Base-by-base conservation (phyloP, 2,113 vertebrate genomes). In the Cettia cetti region DNA sequence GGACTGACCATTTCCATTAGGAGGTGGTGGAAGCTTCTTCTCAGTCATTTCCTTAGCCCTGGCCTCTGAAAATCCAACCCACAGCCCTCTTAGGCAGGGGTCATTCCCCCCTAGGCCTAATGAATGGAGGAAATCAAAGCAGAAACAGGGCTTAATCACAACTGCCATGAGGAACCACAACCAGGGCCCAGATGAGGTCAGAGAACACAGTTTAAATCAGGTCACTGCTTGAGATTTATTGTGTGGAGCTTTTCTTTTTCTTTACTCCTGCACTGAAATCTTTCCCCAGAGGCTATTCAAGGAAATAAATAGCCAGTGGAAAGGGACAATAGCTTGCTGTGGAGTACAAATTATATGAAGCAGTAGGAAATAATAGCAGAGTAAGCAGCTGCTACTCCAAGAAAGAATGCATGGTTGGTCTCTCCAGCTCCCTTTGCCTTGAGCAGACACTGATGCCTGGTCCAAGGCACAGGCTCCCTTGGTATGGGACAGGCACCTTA, bases 241-340 rank as follows among this genome's bases (percentile, higher is more conserved):
- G 90, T 93, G 79, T 86, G 77, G 64, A 80, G 76, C 89, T 93
- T 86, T 93, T 91, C 71, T 92, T 92, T 95, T 92, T 94, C 94
- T 94, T 94, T 78, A 71, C 89, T 94, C 85, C 53, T 0, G 31
- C 79, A 85, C 88, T 83, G 88, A 97, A 96, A 96, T 96, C 82
- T 87, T 96, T 96, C 94, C 94, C 94, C 82, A 90, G 96, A 96
- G 96, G 93, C 95, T 97, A 93, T 96, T 96, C 92, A 93, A 96
- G 96, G 93, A 96, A 96, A 96, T 96, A 97, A 96, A 96, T 94
- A 96, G 85, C 94, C 82, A 94, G 90, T 96, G 95, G 95, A 95
- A 96, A 94, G 74, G 90, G 87, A 95, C 93, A 96, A 94, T 94
- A 95, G 92, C 82, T 95, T 92, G 83, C 92, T 95, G 93, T 83